phyloP scores from a whole-genome alignment of 1,140 invertebrate genomes.

The Hestina assimilis region DNA sequence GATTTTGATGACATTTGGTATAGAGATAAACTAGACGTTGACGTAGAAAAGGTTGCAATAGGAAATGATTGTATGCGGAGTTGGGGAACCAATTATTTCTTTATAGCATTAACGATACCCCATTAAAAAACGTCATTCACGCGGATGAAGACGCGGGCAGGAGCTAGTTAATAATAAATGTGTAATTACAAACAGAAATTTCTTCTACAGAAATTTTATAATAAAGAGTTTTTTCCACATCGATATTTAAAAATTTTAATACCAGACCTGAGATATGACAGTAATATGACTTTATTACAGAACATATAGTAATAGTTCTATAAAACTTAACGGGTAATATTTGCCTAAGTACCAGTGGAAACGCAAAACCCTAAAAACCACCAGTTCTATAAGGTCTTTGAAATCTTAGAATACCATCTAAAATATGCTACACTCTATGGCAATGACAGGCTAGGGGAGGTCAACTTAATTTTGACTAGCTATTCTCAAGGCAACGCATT shows the following conservation, averaged over 20 bases:
- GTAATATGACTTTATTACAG: slow-evolving; percentile 51
- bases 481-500: slow-evolving; percentile 47
- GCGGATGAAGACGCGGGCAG: too few species aligned
- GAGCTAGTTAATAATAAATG: too few species aligned
- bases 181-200: too few species aligned
- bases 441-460: slow-evolving; percentile 23
- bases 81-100: too few species aligned
- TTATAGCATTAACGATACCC: too few species aligned
- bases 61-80: too few species aligned
- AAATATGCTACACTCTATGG: slow-evolving; percentile 16
- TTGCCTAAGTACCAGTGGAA: slow-evolving; percentile 54
- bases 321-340: slow-evolving; percentile 63
- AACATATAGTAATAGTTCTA: slow-evolving; percentile 57
- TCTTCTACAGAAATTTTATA: slow-evolving; percentile 4
- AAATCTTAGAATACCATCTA: slow-evolving; percentile 20
- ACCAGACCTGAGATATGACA: slow-evolving; percentile 29
- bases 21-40: too few species aligned
- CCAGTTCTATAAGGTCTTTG: slow-evolving; percentile 37
- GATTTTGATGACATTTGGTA: too few species aligned
- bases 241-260: slow-evolving; percentile 7
- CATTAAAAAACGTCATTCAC: too few species aligned
- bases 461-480: slow-evolving; percentile 52
- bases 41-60: too few species aligned
- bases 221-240: too few species aligned
- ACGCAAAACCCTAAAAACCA: slow-evolving; percentile 23